Evolutionary conservation across 2,888 invertebrate genomes (phyloP).

Genomic region (Pseudolycoriella hygida): DNA sequence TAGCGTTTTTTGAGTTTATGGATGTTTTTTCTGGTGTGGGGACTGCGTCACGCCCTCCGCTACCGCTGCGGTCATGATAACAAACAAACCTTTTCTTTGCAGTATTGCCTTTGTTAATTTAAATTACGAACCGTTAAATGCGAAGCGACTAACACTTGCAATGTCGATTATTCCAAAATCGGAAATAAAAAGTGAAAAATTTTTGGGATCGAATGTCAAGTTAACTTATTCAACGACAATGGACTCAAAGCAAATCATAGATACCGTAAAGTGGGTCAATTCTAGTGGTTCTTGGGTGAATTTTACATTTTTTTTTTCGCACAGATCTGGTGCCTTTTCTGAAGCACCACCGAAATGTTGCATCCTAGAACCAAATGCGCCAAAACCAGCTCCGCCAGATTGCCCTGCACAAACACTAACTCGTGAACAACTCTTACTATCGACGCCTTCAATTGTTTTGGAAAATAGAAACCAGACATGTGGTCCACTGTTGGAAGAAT

Average conservation of each 20-base stretch:
- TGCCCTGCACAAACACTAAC: slow-evolving; percentile 64
- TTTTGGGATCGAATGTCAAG: slow-evolving; percentile 42
- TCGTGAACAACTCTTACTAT: slow-evolving; percentile 78
- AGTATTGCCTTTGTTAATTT: too few relatives aligned
- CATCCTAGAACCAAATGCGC: slow-evolving; percentile 44
- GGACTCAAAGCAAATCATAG: slow-evolving; percentile 54
- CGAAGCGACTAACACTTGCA: slow-evolving; percentile 27
- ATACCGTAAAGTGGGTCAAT: slow-evolving; percentile 55
- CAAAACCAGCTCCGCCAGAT: slow-evolving; percentile 75
- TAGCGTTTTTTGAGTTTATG: too few relatives aligned
- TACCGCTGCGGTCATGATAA: too few relatives aligned
- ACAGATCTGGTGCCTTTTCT: slow-evolving; percentile 35
- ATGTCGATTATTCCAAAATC: slow-evolving; percentile 17
- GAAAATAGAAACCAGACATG: slow-evolving; percentile 97
- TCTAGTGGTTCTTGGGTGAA: too few relatives aligned
- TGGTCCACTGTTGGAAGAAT: slow-evolving; percentile 89
- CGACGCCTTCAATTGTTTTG: slow-evolving; percentile 84
- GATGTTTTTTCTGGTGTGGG: too few relatives aligned
- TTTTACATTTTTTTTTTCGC: too few relatives aligned
- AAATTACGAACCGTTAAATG: slow-evolving; percentile 21
- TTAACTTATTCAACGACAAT: slow-evolving; percentile 56
- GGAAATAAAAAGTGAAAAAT: slow-evolving; percentile 38
- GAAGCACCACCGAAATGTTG: slow-evolving; percentile 45
- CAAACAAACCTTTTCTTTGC: too few relatives aligned
- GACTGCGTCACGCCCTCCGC: too few relatives aligned